These are phyloP conservation scores for Patella depressa DNA, from an alignment of 2,888 invertebrate species.

Conservation along the genomic window DNA sequence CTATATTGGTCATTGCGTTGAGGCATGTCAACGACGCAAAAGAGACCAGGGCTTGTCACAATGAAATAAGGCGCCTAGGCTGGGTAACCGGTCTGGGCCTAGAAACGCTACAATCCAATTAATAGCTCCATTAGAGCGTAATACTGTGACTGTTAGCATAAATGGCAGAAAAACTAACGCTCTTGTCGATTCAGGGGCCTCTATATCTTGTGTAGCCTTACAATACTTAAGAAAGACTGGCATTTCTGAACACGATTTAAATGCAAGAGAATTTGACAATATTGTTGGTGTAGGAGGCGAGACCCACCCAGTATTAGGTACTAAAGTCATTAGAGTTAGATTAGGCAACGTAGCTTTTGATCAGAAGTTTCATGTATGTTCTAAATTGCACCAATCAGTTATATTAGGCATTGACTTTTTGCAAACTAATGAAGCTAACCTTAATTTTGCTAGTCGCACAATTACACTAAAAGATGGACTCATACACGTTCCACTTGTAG, in stretches of 20 bases:
- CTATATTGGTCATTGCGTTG: too few species aligned
- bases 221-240: background rate
- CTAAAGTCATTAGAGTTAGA: too few species aligned
- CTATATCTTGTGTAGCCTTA: background rate
- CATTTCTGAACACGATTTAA: background rate
- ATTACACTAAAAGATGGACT: conserved; percentile 4
- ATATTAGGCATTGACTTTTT: conserved; percentile 39
- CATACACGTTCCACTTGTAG: background rate
- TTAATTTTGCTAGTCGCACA: conserved; percentile 27
- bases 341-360: background rate
- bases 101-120: background rate
- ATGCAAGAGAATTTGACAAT: background rate
- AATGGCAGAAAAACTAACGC: background rate
- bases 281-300: conserved; percentile 22
- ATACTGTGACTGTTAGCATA: background rate
- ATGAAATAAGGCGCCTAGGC: too few species aligned
- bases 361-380: conserved; percentile 21
- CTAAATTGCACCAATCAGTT: conserved; percentile 6
- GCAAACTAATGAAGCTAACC: conserved; percentile 24
- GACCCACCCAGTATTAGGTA: too few species aligned
- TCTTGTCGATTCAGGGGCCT: background rate
- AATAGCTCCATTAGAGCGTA: background rate
- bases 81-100: too few species aligned
- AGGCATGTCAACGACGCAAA: too few species aligned
- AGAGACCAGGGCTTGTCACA: too few species aligned